Evolutionary conservation across 92 coral and sea anemone species (phyloP).

Genomic region (Meandrina meandrites): DNA sequence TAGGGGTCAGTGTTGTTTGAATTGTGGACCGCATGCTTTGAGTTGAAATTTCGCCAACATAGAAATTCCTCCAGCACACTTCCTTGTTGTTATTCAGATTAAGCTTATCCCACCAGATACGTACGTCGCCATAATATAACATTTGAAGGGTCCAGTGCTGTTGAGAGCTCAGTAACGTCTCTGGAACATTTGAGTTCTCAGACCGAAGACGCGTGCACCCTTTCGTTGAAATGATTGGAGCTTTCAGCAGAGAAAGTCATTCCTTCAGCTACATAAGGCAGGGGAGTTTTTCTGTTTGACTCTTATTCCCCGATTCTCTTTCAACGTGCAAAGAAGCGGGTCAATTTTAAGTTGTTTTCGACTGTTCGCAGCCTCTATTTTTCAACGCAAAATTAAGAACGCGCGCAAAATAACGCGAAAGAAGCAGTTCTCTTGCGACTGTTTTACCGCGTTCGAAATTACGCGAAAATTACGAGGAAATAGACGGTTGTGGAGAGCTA

Average conservation of each 20-base stretch:
- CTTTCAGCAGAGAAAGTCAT: not conserved
- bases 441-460: too few species aligned
- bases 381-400: too few species aligned
- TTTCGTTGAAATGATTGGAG: not conserved
- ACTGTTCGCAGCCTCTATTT: too few species aligned
- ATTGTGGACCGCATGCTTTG: not conserved
- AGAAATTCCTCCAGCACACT: not conserved
- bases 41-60: constrained; percentile 9
- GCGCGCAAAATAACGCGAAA: too few species aligned
- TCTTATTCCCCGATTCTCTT: not conserved
- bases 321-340: not conserved
- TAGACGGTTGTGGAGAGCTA: too few species aligned
- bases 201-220: not conserved
- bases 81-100: not conserved
- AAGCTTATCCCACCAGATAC: not conserved
- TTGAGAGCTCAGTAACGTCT: not conserved
- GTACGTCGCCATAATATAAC: not conserved
- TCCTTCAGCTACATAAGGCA: not conserved
- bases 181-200: not conserved
- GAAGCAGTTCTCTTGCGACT: too few species aligned
- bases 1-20: not conserved
- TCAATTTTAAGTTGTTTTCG: not conserved
- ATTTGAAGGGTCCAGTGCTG: not conserved
- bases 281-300: not conserved
- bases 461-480: too few species aligned